Conservation (phyloP, 2,888 invertebrate genomes). For the Minunthozetes semirufus region DNA sequence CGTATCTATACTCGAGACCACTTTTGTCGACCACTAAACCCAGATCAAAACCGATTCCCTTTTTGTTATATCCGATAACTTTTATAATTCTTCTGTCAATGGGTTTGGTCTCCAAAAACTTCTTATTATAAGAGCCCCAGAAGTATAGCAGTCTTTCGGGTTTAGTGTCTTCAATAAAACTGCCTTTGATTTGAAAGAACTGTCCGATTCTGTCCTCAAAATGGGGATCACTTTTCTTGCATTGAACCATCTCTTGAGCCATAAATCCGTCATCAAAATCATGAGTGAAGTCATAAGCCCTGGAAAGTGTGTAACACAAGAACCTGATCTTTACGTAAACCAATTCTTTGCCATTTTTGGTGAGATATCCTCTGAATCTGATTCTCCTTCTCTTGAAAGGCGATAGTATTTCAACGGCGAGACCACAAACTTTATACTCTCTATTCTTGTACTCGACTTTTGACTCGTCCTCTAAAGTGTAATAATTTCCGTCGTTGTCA, state of each 20-base stretch:
- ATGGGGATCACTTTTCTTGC: neutral
- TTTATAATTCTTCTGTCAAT: neutral
- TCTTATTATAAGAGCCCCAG: constrained; percentile 16
- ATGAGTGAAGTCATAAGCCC: constrained; percentile 5
- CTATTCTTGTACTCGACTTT: neutral
- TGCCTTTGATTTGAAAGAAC: constrained; percentile 32
- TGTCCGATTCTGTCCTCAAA: constrained; percentile 32
- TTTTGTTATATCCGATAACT: constrained; percentile 30
- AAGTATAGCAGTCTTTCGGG: constrained; percentile 19
- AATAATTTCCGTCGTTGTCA: constrained; percentile 25
- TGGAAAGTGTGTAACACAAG: constrained; percentile 15
- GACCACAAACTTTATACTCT: constrained; percentile 27
- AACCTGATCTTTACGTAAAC: constrained; percentile 24
- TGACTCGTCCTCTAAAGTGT: constrained; percentile 11
- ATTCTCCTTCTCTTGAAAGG: constrained; percentile 9
- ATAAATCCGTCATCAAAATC: constrained; percentile 7
- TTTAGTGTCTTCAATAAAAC: constrained; percentile 10
- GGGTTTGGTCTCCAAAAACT: neutral
- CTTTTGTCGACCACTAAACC: neutral
- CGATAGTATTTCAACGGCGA: constrained; percentile 5
- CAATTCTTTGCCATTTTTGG: constrained; percentile 20
- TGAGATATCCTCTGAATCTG: constrained; percentile 32
- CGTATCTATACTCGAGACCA: constrained; percentile 5
- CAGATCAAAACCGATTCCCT: constrained; percentile 23
- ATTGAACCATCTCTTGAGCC: neutral